Evolutionary conservation across 2,113 vertebrate genomes (phyloP), one percentile per base, ranked within the genome.

Genomic region (Silurus asotus): DNA sequence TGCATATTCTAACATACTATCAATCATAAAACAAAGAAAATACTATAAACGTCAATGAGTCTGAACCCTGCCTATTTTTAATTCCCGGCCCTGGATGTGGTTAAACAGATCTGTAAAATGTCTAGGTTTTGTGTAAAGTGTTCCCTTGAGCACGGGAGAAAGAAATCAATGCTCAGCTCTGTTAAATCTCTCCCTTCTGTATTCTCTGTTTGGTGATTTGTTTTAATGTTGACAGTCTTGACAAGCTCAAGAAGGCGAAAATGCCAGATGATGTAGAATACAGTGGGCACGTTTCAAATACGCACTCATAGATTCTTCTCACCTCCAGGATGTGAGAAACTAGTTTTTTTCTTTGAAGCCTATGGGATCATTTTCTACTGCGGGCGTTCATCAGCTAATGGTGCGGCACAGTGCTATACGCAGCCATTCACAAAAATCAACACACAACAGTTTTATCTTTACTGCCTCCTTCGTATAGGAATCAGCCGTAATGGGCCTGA

Each of bases 181-280:
- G 87, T 87, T 79, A 88, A 84, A 90, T 87, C 79, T 83, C 86
- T 83, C 84, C 80, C 79, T 72, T 76, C 88, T 79, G 80, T 64
- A 64, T 86, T 81, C 79, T 75, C 76, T 84, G 64, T 78, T 88
- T 70, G 70, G 86, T 86, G 67, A 86, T 88, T 90, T 90, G 84
- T 89, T 90, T 87, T 84, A 89, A 85, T 84, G 86, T 69, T 89
- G 88, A 80, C 89, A 86, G 64, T 77, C 87, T 84, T 88, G 87
- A 88, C 82, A 90, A 76, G 87, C 82, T 87, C 82, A 81, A 78
- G 86, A 84, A 85, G 81, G 86, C 81, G 86, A 89, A 89, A 84
- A 84, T 84, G 88, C 81, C 88, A 88, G 78, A 84, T 59, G 59
- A 81, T 81, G 82, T 87, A 58, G 77, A 86, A 81, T 74, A 75